Conservation (phyloP, 2,888 invertebrate species). For the Cantharis nigra region DNA sequence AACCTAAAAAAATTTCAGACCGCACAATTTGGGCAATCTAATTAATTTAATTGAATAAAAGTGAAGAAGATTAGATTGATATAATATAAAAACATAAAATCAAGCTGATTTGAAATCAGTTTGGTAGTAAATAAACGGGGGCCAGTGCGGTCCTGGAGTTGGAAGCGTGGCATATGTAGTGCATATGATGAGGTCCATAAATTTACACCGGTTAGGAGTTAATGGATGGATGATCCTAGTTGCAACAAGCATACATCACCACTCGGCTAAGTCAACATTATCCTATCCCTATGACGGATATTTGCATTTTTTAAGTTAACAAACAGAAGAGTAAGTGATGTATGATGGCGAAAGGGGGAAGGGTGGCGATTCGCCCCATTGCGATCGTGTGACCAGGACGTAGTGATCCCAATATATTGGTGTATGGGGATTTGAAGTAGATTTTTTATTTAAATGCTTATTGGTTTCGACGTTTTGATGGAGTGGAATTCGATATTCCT, state of each 20-base stretch:
- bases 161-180: conserved; percentile 26
- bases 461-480: conserved; percentile 48
- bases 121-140: no score
- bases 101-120: no score
- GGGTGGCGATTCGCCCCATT: conserved; percentile 22
- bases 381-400: conserved; percentile 24
- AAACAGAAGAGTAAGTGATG: conserved; percentile 16
- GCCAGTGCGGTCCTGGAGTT: background rate
- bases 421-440: conserved; percentile 41
- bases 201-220: conserved; percentile 11
- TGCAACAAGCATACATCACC: conserved; percentile 21
- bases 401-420: conserved; percentile 34
- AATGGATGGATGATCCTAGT: conserved; percentile 6
- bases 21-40: no score
- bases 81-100: no score
- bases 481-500: conserved; percentile 45
- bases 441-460: conserved; percentile 48
- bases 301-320: conserved; percentile 10
- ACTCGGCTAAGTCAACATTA: background rate
- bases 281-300: background rate
- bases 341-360: conserved; percentile 11
- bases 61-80: no score
- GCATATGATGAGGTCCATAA: conserved; percentile 26
- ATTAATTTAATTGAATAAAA: no score
- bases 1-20: no score